Conservation (phyloP, 2,113 vertebrate genomes). For the Hydrochoerus hydrochaeris region DNA sequence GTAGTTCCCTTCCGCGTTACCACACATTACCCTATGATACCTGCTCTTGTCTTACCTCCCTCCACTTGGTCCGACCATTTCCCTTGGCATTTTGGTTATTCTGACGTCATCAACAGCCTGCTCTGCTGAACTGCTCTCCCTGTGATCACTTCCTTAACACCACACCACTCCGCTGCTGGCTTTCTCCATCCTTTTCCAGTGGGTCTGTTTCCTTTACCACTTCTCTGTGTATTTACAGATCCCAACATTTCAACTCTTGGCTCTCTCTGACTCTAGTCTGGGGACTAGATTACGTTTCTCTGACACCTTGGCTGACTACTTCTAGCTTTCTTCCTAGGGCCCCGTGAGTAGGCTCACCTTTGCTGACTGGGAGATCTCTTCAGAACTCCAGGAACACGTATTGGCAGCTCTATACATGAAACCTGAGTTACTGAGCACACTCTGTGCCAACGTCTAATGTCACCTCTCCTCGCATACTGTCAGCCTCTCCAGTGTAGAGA, state of each 20-base stretch:
- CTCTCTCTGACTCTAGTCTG: neutral
- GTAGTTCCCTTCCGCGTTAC: neutral
- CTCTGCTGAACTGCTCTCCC: neutral
- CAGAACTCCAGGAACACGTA: neutral
- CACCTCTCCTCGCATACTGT: neutral
- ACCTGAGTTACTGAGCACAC: neutral
- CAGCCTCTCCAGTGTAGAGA: neutral
- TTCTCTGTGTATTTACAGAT: neutral
- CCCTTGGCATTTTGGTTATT: neutral
- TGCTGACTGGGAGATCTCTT: neutral
- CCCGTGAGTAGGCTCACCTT: neutral
- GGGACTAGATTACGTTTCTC: neutral
- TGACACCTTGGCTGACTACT: neutral
- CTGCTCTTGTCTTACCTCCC: neutral
- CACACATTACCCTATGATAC: neutral
- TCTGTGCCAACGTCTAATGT: neutral
- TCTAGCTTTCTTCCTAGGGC: neutral
- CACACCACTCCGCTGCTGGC: neutral
- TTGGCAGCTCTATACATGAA: neutral
- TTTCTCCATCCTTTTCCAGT: neutral
- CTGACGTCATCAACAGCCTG: neutral
- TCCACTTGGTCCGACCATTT: neutral
- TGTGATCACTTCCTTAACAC: neutral
- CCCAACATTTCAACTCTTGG: neutral
- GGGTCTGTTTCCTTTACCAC: neutral